Conservation (phyloP, 2,888 invertebrate genomes). For the Stenodera caucasica region DNA sequence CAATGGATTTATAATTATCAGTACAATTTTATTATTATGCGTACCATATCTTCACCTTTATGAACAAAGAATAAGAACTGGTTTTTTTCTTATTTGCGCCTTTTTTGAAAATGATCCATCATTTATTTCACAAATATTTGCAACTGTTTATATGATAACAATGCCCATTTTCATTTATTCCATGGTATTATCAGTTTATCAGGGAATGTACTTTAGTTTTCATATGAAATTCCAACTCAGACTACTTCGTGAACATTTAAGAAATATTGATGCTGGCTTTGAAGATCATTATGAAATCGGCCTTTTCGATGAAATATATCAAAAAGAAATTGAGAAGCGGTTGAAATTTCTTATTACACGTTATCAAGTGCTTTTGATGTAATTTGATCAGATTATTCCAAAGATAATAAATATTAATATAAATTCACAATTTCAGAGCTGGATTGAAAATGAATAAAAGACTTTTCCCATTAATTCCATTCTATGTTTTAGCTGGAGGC, state of each 20-base stretch:
- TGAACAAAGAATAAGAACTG: not conserved
- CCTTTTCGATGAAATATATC: not conserved
- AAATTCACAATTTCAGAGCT: not conserved
- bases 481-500: not conserved
- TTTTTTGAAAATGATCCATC: not conserved
- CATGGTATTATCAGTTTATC: not conserved
- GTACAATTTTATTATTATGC: not conserved
- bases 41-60: not conserved
- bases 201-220: not conserved
- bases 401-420: not conserved
- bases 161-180: not conserved
- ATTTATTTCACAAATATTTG: not conserved
- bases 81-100: not conserved
- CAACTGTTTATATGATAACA: not conserved
- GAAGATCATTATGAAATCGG: not conserved
- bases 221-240: not conserved
- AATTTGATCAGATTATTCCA: too few relatives aligned
- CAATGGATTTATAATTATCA: not conserved
- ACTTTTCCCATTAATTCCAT: not conserved
- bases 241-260: not conserved
- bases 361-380: too few relatives aligned
- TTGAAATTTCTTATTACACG: not conserved
- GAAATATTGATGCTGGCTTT: not conserved
- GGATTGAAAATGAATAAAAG: not conserved
- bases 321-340: not conserved